Conservation (phyloP, 1,140 invertebrate species). For the Bombus sylvicola region DNA sequence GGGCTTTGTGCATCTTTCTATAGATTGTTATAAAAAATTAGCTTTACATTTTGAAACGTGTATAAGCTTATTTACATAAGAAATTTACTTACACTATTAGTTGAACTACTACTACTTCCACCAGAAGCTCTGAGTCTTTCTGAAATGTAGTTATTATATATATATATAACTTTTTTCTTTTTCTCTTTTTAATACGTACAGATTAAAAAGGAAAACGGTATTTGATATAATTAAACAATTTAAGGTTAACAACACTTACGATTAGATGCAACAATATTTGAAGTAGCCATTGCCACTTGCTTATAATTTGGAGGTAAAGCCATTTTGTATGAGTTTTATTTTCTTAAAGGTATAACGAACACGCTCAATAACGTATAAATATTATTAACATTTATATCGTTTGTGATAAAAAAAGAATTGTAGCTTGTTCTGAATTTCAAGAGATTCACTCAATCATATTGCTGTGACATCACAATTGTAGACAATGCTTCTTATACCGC, state of each 20-base stretch:
- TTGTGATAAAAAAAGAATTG: background rate
- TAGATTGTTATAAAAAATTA: conserved; percentile 65
- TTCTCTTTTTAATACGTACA: conserved; percentile 15
- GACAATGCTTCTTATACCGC: background rate
- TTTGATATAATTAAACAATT: conserved; percentile 67
- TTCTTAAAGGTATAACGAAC: background rate
- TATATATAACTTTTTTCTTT: too few relatives aligned
- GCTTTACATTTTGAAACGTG: conserved; percentile 4
- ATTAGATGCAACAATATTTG: conserved; percentile 78
- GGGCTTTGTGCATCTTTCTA: conserved; percentile 88
- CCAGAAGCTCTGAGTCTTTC: conserved; percentile 85
- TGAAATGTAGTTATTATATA: conserved; percentile 70
- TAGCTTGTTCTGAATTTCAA: background rate
- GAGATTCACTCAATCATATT: background rate
- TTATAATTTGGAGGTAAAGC: conserved; percentile 90
- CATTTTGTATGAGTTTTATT: conserved; percentile 80
- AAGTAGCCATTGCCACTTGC: conserved; percentile 87
- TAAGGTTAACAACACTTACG: conserved; percentile 77
- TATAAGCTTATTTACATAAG: conserved; percentile 25
- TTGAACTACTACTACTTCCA: conserved; percentile 79
- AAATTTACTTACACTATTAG: conserved; percentile 79
- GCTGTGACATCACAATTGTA: too few relatives aligned
- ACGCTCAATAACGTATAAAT: background rate
- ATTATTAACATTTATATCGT: background rate
- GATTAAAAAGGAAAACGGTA: conserved; percentile 12